Evolutionary conservation across 2,888 invertebrate species (phyloP).

Genomic region (Boloria selene): DNA sequence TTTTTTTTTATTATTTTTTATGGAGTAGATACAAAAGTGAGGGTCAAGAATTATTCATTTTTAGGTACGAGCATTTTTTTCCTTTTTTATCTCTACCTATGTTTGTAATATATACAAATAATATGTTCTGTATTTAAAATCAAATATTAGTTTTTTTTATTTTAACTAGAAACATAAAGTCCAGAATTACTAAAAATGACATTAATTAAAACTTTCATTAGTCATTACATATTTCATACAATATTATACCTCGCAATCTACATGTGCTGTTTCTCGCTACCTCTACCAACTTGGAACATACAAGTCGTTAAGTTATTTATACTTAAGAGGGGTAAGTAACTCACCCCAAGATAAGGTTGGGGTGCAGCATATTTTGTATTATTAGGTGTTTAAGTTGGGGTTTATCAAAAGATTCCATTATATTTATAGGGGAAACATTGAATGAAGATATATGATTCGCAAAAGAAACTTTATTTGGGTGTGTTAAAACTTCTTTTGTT

Average conservation of each 20-base stretch:
- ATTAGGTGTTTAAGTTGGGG: slow-evolving; percentile 46
- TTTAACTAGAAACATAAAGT: no score
- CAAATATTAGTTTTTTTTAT: no score
- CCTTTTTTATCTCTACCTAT: no score
- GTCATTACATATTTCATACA: neutral
- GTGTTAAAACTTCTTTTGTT: neutral
- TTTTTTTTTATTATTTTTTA: no score
- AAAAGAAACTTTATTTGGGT: slow-evolving; percentile 17
- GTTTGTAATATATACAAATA: no score
- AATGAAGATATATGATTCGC: slow-evolving; percentile 22
- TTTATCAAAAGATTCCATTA: slow-evolving; percentile 40
- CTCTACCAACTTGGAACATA: slow-evolving; percentile 41
- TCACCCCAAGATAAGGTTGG: slow-evolving; percentile 48
- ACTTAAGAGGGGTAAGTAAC: slow-evolving; percentile 59
- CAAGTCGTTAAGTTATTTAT: slow-evolving; percentile 69
- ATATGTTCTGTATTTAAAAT: no score
- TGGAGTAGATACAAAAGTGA: no score
- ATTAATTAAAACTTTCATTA: neutral
- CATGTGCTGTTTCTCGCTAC: slow-evolving; percentile 39
- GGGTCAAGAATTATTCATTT: no score
- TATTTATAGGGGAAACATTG: slow-evolving; percentile 34
- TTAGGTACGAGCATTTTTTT: no score
- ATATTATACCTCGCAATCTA: neutral
- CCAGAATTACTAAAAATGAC: no score
- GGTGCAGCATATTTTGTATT: slow-evolving; percentile 54